Evolutionary conservation across 2,797 vertebrate species (phyloP).

Genomic region (Tarsius wallacei): DNA sequence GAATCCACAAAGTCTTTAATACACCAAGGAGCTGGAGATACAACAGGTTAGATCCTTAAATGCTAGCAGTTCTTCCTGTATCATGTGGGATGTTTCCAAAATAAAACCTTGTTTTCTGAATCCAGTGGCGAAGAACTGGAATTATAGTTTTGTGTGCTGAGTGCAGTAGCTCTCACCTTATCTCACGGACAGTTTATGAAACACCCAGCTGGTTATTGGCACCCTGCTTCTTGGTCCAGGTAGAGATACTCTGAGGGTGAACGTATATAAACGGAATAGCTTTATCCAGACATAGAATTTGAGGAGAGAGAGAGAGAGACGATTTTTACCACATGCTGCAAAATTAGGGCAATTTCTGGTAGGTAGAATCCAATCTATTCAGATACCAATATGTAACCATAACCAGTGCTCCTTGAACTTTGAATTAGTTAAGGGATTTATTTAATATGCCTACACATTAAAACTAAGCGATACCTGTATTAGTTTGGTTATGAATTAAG

Average conservation of each 20-base stretch:
- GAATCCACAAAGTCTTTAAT: background rate
- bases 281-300: background rate
- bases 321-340: background rate
- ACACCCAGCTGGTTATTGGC: background rate
- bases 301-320: background rate
- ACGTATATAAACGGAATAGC: background rate
- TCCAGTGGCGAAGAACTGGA: background rate
- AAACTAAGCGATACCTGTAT: background rate
- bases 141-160: background rate
- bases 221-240: background rate
- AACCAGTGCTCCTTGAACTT: background rate
- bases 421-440: conserved; percentile 16
- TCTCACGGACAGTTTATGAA: background rate
- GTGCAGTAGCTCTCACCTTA: background rate
- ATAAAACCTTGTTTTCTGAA: background rate
- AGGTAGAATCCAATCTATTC: background rate
- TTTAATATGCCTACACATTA: conserved; percentile 4
- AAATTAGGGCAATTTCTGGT: background rate
- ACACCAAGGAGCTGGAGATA: background rate
- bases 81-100: background rate
- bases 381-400: background rate
- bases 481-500: conserved; percentile 33
- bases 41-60: background rate
- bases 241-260: background rate
- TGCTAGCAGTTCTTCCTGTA: background rate